phyloP scores from a whole-genome alignment of 2,797 vertebrate genomes.

The Cirrhinus mrigala region DNA sequence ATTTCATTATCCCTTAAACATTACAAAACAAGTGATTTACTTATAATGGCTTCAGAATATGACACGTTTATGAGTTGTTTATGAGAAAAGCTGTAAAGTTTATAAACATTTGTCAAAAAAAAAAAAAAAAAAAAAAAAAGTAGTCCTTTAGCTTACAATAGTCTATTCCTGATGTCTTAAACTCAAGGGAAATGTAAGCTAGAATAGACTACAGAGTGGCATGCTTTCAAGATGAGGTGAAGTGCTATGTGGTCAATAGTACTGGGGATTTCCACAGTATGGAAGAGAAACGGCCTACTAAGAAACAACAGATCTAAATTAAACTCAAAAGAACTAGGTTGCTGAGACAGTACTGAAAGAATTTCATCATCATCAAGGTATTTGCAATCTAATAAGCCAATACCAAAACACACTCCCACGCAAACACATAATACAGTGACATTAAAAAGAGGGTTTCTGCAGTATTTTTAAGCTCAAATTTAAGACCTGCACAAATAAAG shows the following conservation, averaged over 20 bases:
- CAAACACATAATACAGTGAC: neutral
- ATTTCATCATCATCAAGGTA: neutral
- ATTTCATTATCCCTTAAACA: neutral
- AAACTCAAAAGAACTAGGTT: neutral
- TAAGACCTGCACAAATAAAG: too few relatives aligned
- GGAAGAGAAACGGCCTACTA: neutral
- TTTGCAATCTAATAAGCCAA: neutral
- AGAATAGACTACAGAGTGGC: neutral
- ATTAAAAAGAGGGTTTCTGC: neutral
- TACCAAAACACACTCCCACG: neutral
- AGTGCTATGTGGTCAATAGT: neutral
- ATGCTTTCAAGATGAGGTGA: slow-evolving; percentile 8
- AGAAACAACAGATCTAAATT: neutral
- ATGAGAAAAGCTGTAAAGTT: neutral
- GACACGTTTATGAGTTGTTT: neutral
- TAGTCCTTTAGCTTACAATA: neutral
- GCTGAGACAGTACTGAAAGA: neutral
- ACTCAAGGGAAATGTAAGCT: neutral
- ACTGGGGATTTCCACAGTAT: neutral
- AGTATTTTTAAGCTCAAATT: too few relatives aligned
- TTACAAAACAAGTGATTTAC: neutral
- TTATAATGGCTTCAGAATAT: neutral
- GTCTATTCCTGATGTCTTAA: neutral
- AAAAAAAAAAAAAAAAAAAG: neutral
- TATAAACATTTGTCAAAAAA: neutral